Evolutionary conservation across 2,797 vertebrate genomes (phyloP).

Genomic region (Diplodus sargus): DNA sequence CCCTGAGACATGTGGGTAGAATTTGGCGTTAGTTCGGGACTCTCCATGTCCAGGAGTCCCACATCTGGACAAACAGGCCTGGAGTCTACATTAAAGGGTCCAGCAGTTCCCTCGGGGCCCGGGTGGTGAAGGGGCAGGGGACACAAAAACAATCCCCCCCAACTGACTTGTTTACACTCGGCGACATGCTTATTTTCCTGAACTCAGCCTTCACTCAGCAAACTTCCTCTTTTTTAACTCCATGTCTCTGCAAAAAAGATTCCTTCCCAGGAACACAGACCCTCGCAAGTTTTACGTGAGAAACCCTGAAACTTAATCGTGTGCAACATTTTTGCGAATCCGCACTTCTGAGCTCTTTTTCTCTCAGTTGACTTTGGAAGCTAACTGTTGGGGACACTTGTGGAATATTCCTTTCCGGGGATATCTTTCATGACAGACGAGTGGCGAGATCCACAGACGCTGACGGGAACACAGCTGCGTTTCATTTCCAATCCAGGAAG

Average conservation of each 20-base stretch:
- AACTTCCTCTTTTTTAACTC: slow-evolving; percentile 37
- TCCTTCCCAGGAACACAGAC: slow-evolving; percentile 17
- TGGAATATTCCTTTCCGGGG: slow-evolving; percentile 62
- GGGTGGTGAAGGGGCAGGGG: slow-evolving; percentile 81
- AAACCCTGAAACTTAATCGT: not conserved
- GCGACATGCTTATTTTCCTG: slow-evolving; percentile 88
- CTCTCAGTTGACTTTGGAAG: slow-evolving; percentile 24
- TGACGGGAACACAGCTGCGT: slow-evolving; percentile 81
- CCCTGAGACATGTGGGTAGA: slow-evolving; percentile 35
- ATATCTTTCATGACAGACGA: slow-evolving; percentile 74
- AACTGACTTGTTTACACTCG: slow-evolving; percentile 82
- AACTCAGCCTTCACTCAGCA: slow-evolving; percentile 77
- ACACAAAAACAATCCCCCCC: slow-evolving; percentile 86
- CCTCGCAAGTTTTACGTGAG: not conserved
- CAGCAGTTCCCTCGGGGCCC: slow-evolving; percentile 81
- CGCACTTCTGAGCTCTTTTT: not conserved
- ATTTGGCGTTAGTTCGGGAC: slow-evolving; percentile 43
- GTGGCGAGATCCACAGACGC: slow-evolving; percentile 56
- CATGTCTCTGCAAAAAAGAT: slow-evolving; percentile 8
- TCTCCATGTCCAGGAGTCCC: slow-evolving; percentile 64
- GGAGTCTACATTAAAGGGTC: slow-evolving; percentile 88
- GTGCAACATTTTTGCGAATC: not conserved
- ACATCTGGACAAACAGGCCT: slow-evolving; percentile 93
- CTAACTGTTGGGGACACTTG: slow-evolving; percentile 40
- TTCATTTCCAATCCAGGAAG: slow-evolving; percentile 80